Evolutionary conservation across 1,140 invertebrate species (phyloP).

Genomic region (Proales similis): DNA sequence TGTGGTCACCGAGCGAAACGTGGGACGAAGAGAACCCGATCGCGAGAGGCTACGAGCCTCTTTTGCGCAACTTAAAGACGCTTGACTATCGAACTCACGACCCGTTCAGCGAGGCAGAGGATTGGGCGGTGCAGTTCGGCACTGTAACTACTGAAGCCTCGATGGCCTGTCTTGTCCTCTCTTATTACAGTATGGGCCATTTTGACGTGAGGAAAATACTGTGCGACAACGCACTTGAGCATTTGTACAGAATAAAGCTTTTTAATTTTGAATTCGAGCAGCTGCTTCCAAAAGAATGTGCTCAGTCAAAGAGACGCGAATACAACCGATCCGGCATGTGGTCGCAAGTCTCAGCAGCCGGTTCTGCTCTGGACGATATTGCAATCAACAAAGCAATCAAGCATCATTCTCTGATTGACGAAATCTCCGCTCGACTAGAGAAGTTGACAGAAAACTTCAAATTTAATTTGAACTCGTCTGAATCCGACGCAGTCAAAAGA

Average conservation of each 20-base stretch:
- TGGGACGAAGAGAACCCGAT: conserved; percentile 11
- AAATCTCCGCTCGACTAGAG: no score
- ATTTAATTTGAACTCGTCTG: conserved; percentile 7
- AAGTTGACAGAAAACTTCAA: conserved; percentile 19
- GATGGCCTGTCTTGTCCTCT: conserved; percentile 14
- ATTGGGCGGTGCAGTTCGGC: conserved; percentile 1
- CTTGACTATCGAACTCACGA: conserved; percentile 9
- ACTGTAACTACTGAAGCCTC: not conserved
- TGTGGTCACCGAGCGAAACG: not conserved
- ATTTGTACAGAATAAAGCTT: conserved; percentile 13
- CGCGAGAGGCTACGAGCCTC: conserved; percentile 2
- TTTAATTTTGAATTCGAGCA: not conserved
- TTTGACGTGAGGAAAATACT: conserved; percentile 17
- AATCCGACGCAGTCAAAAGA: not conserved
- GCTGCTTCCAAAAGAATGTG: conserved; percentile 11
- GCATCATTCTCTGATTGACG: no score
- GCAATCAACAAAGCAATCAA: no score
- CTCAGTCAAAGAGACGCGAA: conserved; percentile 18
- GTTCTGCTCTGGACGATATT: no score
- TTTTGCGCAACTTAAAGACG: conserved; percentile 9
- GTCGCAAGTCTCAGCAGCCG: no score
- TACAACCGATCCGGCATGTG: no score
- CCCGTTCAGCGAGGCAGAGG: conserved; percentile 18
- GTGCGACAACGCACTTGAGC: conserved; percentile 16
- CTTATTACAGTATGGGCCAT: conserved; percentile 25